These are phyloP conservation scores for Ceratosolen fusciceps DNA, from an alignment of 1,140 invertebrate genomes.

Conservation along the genomic window DNA sequence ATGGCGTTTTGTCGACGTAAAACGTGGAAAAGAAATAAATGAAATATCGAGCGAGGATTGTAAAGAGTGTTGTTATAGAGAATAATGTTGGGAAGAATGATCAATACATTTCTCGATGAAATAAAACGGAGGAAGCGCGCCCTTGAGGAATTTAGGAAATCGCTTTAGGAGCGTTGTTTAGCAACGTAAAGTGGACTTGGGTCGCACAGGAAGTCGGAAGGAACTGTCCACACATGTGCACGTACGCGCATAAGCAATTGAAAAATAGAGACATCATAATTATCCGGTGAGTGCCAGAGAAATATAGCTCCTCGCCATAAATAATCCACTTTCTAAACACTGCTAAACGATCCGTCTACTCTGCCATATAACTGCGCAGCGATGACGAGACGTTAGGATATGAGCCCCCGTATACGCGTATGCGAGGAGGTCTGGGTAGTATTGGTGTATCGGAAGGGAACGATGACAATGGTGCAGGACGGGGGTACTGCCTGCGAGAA, in stretches of 20 bases:
- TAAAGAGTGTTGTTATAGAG: neutral
- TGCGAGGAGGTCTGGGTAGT: neutral
- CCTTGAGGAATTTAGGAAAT: conserved; percentile 1
- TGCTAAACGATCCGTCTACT: conserved; percentile 2
- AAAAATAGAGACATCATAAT: conserved; percentile 22
- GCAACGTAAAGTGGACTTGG: neutral
- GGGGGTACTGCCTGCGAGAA: neutral
- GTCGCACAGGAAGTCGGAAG: neutral
- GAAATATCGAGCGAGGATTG: neutral
- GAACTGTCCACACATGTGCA: neutral
- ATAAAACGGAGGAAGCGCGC: neutral
- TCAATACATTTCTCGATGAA: neutral
- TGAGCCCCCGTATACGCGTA: too few relatives aligned
- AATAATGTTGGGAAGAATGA: neutral
- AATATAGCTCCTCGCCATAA: conserved; percentile 8
- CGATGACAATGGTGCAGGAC: neutral
- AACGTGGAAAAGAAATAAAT: neutral
- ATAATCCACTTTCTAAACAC: conserved; percentile 35
- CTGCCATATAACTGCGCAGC: neutral
- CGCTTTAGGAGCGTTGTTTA: neutral
- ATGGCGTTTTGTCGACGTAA: too few relatives aligned
- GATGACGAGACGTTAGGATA: neutral
- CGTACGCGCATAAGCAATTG: neutral
- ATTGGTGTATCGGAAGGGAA: neutral
- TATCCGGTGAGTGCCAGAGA: neutral